Percentiles rank a stretch among this genome's conserved stretches.
Evolutionary conservation across 2,113 vertebrate genomes (phyloP).

Genomic region (Mesembrinibis cayennensis): DNA sequence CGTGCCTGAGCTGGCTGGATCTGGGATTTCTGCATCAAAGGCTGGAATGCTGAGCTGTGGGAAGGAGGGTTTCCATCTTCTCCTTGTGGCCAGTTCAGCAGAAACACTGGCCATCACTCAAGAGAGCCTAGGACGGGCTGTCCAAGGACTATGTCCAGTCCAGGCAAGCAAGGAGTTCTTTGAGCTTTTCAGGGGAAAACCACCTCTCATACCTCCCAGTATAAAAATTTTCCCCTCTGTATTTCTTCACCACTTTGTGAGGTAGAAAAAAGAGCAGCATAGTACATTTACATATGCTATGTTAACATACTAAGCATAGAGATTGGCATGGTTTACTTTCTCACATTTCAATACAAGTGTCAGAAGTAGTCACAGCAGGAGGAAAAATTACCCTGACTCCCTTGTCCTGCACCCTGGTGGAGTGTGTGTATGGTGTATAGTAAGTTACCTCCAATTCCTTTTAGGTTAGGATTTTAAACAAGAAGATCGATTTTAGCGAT

Average conservation of each 20-base stretch:
- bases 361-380: not conserved
- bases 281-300: not conserved
- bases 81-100: not conserved
- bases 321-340: not conserved
- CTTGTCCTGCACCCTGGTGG: not conserved
- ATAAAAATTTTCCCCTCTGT: not conserved
- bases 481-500: constrained; percentile 92
- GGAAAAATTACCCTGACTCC: not conserved
- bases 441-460: constrained; percentile 81
- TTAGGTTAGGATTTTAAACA: constrained; percentile 96
- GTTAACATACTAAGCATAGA: not conserved
- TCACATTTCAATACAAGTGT: not conserved
- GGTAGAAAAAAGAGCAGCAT: not conserved
- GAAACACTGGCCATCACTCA: not conserved
- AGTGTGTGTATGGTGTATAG: constrained; percentile 20
- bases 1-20: not conserved
- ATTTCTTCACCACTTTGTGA: not conserved
- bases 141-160: not conserved
- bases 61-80: not conserved
- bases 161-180: not conserved
- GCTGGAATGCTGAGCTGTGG: not conserved
- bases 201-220: not conserved
- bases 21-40: not conserved
- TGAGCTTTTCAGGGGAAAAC: not conserved
- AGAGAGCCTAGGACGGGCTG: not conserved